A percentile compares a stretch with the other conserved stretches of the same genome.
These are phyloP conservation scores for Hipposideros armiger DNA, from an alignment of 2,113 vertebrate genomes.

Conservation along the genomic window DNA sequence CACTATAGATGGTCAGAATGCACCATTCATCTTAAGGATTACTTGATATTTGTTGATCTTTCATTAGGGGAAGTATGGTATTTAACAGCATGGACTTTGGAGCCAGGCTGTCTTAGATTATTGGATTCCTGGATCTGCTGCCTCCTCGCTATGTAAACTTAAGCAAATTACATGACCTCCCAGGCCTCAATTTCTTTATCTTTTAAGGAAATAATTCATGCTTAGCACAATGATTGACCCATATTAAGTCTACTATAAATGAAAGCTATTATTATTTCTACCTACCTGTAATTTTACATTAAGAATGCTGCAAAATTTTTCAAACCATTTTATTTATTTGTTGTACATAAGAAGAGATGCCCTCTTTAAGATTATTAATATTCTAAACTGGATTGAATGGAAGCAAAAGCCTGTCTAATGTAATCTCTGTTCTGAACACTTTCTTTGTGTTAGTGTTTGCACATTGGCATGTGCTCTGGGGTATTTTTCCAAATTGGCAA, in stretches of 20 bases:
- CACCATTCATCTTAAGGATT: not conserved
- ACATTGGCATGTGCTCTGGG: not conserved
- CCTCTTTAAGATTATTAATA: slow-evolving; percentile 53
- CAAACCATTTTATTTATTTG: slow-evolving; percentile 12
- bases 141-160: slow-evolving; percentile 65
- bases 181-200: slow-evolving; percentile 42
- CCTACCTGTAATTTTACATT: slow-evolving; percentile 51
- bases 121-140: slow-evolving; percentile 56
- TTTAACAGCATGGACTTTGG: slow-evolving; percentile 59
- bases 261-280: slow-evolving; percentile 59
- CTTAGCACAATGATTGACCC: slow-evolving; percentile 48
- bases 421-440: not conserved
- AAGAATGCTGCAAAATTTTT: slow-evolving; percentile 38
- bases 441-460: slow-evolving; percentile 29
- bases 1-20: not conserved
- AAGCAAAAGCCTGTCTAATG: slow-evolving; percentile 46
- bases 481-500: not conserved
- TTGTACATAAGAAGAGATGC: not conserved
- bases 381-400: slow-evolving; percentile 30
- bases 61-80: slow-evolving; percentile 21
- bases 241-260: slow-evolving; percentile 50
- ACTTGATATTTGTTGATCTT: slow-evolving; percentile 66
- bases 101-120: slow-evolving; percentile 74
- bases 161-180: slow-evolving; percentile 62
- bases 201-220: slow-evolving; percentile 56